Evolutionary conservation across 2,113 vertebrate genomes (phyloP), one percentile per base, ranked within the genome.

Genomic region (Colossoma macropomum): DNA sequence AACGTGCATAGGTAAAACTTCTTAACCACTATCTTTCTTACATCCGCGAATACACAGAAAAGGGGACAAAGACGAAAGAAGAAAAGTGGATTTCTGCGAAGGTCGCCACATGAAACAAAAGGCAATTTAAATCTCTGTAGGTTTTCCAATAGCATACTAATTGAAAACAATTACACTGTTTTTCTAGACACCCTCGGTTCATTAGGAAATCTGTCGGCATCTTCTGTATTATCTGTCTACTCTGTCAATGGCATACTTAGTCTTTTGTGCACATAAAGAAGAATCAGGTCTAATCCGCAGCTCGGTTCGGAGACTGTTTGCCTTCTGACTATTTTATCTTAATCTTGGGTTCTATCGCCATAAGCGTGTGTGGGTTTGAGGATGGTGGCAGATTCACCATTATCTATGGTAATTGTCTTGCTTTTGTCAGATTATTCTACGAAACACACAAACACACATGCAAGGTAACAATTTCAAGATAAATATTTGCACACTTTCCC

Each of bases 61-160:
- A 25, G 41, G 50, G 72, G 69, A 87, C 83, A 81, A 38, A 80
- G 86, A 74, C 54, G 71, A 73, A 16, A 30, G 41, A 13, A 38
- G 60, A 79, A 70, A 74, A 74, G 76, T 82, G 85, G 84, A 79
- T 88, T 90, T 72, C 59, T 85, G 75, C 72, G 70, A 89, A 90
- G 88, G 88, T 88, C 56, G 25, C 62, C 86, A 81, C 75, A 85
- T 83, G 84, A 89, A 90, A 89, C 60, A 88, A 87, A 88, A 76
- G 84, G 80, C 79, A 45, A 91, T 90, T 89, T 71, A 52, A 89
- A 89, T 88, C 87, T 87, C 77, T 70, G 27, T 86, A 59, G 32
- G 70, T 85, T 85, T 80, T 85, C 75, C 86, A 87, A 88, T 75
- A 89, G 84, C 90, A 90, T 90, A 88, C 86, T 86, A 92, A 91